phyloP scores from a whole-genome alignment of 2,113 vertebrate genomes.

The Peromyscus leucopus region DNA sequence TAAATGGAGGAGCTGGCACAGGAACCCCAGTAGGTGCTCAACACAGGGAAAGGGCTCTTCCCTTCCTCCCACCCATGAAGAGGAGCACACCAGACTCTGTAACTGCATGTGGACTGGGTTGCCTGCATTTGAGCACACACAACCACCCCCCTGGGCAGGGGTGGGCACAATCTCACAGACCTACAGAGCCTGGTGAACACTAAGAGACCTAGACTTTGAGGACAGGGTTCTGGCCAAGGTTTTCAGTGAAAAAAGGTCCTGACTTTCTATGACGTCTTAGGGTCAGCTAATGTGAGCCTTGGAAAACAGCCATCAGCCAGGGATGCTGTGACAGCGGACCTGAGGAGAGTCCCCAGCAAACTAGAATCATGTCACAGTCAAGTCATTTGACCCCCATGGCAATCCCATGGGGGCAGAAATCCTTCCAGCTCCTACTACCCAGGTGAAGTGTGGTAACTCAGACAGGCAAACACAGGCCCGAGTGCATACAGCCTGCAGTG shows the following conservation, averaged over 20 bases:
- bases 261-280: not conserved
- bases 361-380: not conserved
- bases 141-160: no score
- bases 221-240: not conserved
- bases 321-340: not conserved
- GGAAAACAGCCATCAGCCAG: not conserved
- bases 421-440: not conserved
- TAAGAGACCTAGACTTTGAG: rapidly evolving
- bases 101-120: not conserved
- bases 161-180: not conserved
- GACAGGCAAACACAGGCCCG: not conserved
- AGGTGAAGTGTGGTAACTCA: not conserved
- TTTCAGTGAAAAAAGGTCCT: not conserved
- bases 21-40: not conserved
- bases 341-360: rapidly evolving
- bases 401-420: not conserved
- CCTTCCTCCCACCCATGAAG: not conserved
- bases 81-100: not conserved
- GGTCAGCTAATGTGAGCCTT: not conserved
- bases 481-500: not conserved
- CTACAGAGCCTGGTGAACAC: not conserved
- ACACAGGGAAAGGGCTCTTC: not conserved
- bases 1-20: not conserved
- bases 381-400: rapidly evolving
- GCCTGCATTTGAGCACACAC: not conserved